A percentile compares a stretch with the other conserved stretches of the same genome.
Conservation (phyloP, 2,113 vertebrate species). For the Podiceps cristatus region DNA sequence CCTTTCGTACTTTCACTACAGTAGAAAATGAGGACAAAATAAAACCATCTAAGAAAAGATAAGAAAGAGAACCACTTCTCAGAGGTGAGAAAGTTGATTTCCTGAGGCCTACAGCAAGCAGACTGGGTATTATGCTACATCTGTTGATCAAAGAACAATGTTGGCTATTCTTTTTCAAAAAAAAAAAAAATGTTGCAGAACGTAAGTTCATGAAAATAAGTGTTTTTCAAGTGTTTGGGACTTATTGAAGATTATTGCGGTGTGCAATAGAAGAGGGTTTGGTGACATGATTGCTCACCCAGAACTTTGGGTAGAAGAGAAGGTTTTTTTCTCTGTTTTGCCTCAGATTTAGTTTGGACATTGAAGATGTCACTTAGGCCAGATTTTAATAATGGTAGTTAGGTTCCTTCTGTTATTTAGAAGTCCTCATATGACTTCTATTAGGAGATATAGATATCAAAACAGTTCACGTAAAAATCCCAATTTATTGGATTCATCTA, state of each 20-base stretch:
- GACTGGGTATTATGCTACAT: neutral
- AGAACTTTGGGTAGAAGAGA: neutral
- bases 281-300: neutral
- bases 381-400: neutral
- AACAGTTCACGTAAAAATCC: neutral
- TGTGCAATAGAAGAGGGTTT: neutral
- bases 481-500: neutral
- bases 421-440: neutral
- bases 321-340: neutral
- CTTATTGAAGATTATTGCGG: neutral
- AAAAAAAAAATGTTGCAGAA: neutral
- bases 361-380: neutral
- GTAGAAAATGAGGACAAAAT: conserved; percentile 20
- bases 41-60: neutral
- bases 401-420: neutral
- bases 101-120: neutral
- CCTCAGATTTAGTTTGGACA: neutral
- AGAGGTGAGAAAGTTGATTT: conserved; percentile 21
- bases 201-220: neutral
- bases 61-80: neutral
- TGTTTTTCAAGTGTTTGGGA: neutral
- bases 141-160: neutral
- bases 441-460: neutral
- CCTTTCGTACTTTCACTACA: conserved; percentile 1
- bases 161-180: neutral